Percentiles rank a stretch among this genome's conserved stretches.
These are phyloP conservation scores for Scaptomyza parva DNA, from an alignment of 2,888 invertebrate species.

Conservation along the genomic window DNA sequence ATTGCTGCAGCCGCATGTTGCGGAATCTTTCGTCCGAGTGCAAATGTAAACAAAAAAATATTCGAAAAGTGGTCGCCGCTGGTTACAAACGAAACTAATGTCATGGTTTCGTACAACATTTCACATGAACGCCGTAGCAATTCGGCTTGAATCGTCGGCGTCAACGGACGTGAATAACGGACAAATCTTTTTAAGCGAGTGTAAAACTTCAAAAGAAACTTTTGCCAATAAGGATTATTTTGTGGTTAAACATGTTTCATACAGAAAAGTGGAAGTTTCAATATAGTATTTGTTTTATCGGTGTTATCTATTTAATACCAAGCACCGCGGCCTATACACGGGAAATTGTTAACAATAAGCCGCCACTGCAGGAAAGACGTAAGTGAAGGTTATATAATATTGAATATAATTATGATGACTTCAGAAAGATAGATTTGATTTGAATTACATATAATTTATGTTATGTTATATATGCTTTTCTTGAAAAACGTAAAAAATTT, in stretches of 20 bases:
- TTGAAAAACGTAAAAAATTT: too few relatives aligned
- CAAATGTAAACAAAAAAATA: conserved; percentile 55
- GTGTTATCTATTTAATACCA: conserved; percentile 34
- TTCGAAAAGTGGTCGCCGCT: conserved; percentile 50
- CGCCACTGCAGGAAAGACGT: conserved; percentile 85
- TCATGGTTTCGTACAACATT: conserved; percentile 64
- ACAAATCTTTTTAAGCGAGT: conserved; percentile 23
- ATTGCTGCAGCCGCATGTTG: conserved; percentile 41
- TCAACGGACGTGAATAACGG: conserved; percentile 58
- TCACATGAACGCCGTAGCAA: conserved; percentile 50
- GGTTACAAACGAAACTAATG: conserved; percentile 38
- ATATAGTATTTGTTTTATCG: conserved; percentile 32
- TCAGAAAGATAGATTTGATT: too few relatives aligned
- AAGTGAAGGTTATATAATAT: conserved; percentile 66
- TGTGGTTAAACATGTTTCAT: conserved; percentile 46
- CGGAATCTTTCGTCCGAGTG: conserved; percentile 57
- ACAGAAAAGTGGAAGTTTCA: conserved; percentile 53
- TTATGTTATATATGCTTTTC: too few relatives aligned
- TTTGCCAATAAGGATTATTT: conserved; percentile 37
- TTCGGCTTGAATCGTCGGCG: conserved; percentile 59
- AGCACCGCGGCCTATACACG: conserved; percentile 69
- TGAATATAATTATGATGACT: not conserved
- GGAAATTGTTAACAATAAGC: conserved; percentile 83
- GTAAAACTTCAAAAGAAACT: conserved; percentile 6
- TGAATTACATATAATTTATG: too few relatives aligned